Evolutionary conservation across 1,140 invertebrate genomes (phyloP), one percentile per base, ranked within the genome.

Genomic region (Cryptotermes secundus): DNA sequence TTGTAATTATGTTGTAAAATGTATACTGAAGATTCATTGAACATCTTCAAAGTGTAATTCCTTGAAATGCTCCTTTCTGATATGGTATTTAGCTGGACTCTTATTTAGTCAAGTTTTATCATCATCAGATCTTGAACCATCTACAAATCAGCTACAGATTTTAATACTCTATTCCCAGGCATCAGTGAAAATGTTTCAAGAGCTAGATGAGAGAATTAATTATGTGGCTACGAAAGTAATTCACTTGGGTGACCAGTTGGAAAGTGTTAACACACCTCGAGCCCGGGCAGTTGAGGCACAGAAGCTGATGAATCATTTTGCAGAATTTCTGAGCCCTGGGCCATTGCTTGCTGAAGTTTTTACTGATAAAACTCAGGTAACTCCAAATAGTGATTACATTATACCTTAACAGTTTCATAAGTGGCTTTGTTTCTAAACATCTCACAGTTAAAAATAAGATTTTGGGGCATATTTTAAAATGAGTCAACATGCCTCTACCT

Each of bases 201-300:
- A 97, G 86, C 89, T 99, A 36, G 98, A 99, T 91, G 96, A 97
- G 88, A 95, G 98, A 88, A 99, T 99, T 86, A 99, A 99, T 88
- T 95, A 95, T 87, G 98, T 99, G 80, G 98, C 98, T 0, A 98
- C 97, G 0, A 98, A 99, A 91, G 98, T 99, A 31, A 94, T 99
- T 82, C 98, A 99, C 91, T 92, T 99, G 26, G 98, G 98, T 1
- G 98, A 99, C 90, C 98, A 99, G 88, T 90, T 99, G 42, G 98
- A 99, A 89, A 98, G 96, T 88, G 97, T 99, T 0, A 98, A 99
- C 90, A 97, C 96, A 0, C 98, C 98, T 1, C 91, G 98, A 87
- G 95, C 97, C 81, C 91, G 98, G 87, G 97, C 98, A 16, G 97
- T 97, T 12, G 98, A 99, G 89, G 98, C 98, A 10, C 95, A 98